Evolutionary conservation across 2,113 vertebrate species (phyloP).

Genomic region (Circaetus gallicus): DNA sequence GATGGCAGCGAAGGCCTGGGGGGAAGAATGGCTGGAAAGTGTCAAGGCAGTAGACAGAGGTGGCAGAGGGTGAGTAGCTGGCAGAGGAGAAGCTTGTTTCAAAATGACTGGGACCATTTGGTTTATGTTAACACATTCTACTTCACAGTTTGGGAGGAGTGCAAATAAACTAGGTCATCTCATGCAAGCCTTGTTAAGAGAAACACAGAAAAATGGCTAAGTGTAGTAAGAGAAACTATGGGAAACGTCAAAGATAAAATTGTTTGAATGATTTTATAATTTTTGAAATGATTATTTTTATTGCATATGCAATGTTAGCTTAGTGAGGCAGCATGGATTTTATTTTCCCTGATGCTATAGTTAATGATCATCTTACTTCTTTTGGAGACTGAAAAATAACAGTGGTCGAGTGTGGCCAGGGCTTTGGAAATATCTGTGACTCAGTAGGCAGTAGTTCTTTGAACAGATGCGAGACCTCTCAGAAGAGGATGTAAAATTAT

Average conservation of each 20-base stretch:
- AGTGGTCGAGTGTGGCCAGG: not conserved
- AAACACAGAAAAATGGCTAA: slow-evolving; percentile 41
- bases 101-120: slow-evolving; percentile 54
- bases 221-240: not conserved
- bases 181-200: slow-evolving; percentile 47
- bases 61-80: slow-evolving; percentile 33
- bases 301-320: slow-evolving; percentile 14
- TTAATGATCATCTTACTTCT: slow-evolving; percentile 15
- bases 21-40: slow-evolving; percentile 4
- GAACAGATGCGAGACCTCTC: not conserved
- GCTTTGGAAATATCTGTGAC: slow-evolving; percentile 6
- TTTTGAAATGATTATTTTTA: slow-evolving; percentile 24
- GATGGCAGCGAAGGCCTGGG: not conserved
- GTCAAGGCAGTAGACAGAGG: slow-evolving; percentile 36
- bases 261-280: slow-evolving; percentile 1
- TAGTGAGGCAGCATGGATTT: not conserved
- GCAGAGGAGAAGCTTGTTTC: slow-evolving; percentile 43
- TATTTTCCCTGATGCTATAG: not conserved
- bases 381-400: slow-evolving; percentile 32
- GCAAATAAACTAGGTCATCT: slow-evolving; percentile 60
- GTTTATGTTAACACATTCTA: slow-evolving; percentile 60
- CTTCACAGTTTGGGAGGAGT: slow-evolving; percentile 55
- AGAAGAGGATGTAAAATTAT: not conserved
- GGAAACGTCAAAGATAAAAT: not conserved
- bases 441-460: slow-evolving; percentile 7